Evolutionary conservation across 1,140 invertebrate species (phyloP), one percentile per base, ranked within the genome.

Genomic region (Megalonaias nervosa): DNA sequence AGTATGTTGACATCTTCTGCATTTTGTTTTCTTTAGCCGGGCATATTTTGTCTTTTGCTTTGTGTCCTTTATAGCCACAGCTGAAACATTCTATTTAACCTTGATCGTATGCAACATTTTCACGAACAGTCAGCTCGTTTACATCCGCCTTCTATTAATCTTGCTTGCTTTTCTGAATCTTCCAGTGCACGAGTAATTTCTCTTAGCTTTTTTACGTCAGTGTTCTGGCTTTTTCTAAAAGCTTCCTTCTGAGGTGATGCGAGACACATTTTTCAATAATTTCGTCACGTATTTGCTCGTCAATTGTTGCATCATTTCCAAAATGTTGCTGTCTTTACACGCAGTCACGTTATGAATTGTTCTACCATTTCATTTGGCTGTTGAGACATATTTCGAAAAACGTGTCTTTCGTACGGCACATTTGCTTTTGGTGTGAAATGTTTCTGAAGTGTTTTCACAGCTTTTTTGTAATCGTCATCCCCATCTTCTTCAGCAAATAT

Each of bases 361-460:
- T 79, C 59, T 1, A 79, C 67, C 26, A 4, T 31, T 31, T 31
- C 26, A 31, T 31, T 23, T 55, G n/a, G 23, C 61, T 59, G n/a
- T 5, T 21, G 0, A 9, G 9, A 15, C 16, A 19, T 26, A 60
- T n/a, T 23, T 13, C 6, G 1, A 60, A 2, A 61, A 15, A 56
- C 64, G 61, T 61, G 26, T 31, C 74, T 70, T 64, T 76, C 60
- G 62, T 64, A 76, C 26, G 74, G 38, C 57, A 60, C 31, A 70
- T 82, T 80, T 23, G 38, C 21, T n/a, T 74, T 60, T 17, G 80
- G 76, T 31, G 4, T 67, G 38, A 83, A 83, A 71, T 79, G 70
- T 26, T 17, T 19, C 26, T 71, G 19, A 21, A 80, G 23, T 1
- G 61, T 69, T 23, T 55, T 19, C 67, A 48, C 38, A 71, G 67